phyloP scores from a whole-genome alignment of 2,113 vertebrate species.

The Hippocampus guttulatus region DNA sequence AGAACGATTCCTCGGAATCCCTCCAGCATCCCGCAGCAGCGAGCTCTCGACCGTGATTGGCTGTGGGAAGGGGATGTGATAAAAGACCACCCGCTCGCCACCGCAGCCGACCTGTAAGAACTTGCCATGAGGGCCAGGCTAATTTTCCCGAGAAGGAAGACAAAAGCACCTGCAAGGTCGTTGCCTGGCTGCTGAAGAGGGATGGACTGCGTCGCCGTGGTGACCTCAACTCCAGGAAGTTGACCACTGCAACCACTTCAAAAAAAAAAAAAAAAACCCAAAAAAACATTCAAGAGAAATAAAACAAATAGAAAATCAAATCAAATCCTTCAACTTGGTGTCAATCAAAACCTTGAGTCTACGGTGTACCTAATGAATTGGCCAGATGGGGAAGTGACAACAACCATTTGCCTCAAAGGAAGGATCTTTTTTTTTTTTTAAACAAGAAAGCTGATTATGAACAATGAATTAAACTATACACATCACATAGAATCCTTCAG shows the following conservation, averaged over 20 bases:
- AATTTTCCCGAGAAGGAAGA: not conserved
- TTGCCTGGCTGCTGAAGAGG: not conserved
- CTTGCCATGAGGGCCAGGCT: not conserved
- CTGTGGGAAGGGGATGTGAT: constrained; percentile 9
- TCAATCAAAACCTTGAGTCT: not conserved
- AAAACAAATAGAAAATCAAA: too few relatives aligned
- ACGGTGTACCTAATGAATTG: not conserved
- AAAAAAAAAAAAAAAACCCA: not conserved
- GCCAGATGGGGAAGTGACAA: not conserved
- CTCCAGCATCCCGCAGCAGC: constrained; percentile 79
- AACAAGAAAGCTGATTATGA: too few relatives aligned
- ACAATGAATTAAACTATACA: too few relatives aligned
- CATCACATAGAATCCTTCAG: too few relatives aligned
- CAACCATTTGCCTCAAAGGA: too few relatives aligned
- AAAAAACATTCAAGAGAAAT: not conserved
- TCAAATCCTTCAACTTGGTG: too few relatives aligned
- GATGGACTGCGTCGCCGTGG: not conserved
- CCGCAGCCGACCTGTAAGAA: constrained; percentile 35
- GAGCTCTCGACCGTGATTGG: constrained; percentile 80
- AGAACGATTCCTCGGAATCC: constrained; percentile 84
- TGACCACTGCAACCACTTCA: not conserved
- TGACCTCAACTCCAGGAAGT: not conserved
- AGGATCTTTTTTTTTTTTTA: too few relatives aligned
- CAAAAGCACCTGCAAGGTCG: not conserved
- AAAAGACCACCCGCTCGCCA: constrained; percentile 20